Conservation (phyloP, 2,888 invertebrate species). For the Andrena flavipes region DNA sequence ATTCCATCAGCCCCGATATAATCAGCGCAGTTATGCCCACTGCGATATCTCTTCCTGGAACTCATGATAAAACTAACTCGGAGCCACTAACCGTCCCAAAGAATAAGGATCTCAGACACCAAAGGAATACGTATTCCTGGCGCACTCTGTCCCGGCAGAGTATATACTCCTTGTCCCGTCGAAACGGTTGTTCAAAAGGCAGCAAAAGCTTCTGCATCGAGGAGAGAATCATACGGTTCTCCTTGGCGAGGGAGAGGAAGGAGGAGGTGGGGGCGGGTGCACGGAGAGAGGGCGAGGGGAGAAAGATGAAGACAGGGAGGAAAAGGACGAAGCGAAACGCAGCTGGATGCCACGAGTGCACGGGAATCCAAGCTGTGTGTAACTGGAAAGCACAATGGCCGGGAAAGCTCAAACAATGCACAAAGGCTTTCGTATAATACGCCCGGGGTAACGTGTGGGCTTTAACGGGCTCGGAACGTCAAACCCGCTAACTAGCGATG, state of each 20-base stretch:
- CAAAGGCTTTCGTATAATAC: conserved; percentile 79
- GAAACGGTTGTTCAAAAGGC: conserved; percentile 35
- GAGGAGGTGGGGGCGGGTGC: not conserved
- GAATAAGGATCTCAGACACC: conserved; percentile 1
- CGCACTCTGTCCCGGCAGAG: conserved; percentile 10
- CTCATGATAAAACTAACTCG: not conserved
- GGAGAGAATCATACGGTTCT: conserved; percentile 26
- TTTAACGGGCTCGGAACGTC: conserved; percentile 63
- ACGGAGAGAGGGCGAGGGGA: not conserved
- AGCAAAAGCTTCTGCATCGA: conserved; percentile 42
- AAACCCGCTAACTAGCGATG: conserved; percentile 52
- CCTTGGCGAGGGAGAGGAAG: not conserved
- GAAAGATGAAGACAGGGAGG: conserved; percentile 15
- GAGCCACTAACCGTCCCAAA: not conserved
- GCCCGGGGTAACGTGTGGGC: conserved; percentile 75
- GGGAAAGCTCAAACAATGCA: conserved; percentile 81
- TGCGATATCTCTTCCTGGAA: not conserved
- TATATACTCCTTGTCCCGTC: conserved; percentile 13
- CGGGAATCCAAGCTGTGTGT: conserved; percentile 72
- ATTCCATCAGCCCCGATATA: not conserved
- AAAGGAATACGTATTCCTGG: not conserved
- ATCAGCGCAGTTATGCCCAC: not conserved
- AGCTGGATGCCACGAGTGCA: conserved; percentile 67
- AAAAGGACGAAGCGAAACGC: conserved; percentile 51
- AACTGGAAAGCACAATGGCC: conserved; percentile 78